phyloP scores from a whole-genome alignment of 2,113 vertebrate species.

The Leptosomus discolor region DNA sequence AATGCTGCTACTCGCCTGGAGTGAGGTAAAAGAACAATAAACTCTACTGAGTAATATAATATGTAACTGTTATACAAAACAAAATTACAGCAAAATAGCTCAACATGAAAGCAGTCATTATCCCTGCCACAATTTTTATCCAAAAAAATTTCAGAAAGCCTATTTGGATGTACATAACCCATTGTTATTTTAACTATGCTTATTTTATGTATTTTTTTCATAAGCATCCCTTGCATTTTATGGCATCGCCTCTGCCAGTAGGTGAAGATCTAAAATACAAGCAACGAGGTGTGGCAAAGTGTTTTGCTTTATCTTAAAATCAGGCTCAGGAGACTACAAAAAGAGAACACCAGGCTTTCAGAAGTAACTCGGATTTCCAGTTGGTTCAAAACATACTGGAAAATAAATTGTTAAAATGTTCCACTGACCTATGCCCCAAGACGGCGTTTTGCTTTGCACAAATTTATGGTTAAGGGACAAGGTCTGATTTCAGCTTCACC shows the following conservation, averaged over 20 bases:
- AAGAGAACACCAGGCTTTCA: neutral
- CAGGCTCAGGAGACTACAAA: neutral
- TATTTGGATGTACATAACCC: neutral
- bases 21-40: slow-evolving; percentile 67
- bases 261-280: neutral
- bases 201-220: neutral
- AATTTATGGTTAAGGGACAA: neutral
- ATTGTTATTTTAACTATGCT: neutral
- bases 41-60: slow-evolving; percentile 50
- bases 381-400: neutral
- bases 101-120: slow-evolving; percentile 26
- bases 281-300: neutral
- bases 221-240: neutral
- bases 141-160: neutral
- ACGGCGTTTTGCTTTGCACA: neutral
- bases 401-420: neutral
- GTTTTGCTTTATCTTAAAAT: neutral
- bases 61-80: slow-evolving; percentile 8
- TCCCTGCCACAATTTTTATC: neutral
- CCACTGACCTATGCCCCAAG: rapidly evolving
- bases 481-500: neutral
- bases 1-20: slow-evolving; percentile 54
- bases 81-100: slow-evolving; percentile 13
- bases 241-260: neutral
- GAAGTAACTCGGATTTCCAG: neutral